phyloP scores from a whole-genome alignment of 2,797 vertebrate genomes.

The Podarcis siculus region DNA sequence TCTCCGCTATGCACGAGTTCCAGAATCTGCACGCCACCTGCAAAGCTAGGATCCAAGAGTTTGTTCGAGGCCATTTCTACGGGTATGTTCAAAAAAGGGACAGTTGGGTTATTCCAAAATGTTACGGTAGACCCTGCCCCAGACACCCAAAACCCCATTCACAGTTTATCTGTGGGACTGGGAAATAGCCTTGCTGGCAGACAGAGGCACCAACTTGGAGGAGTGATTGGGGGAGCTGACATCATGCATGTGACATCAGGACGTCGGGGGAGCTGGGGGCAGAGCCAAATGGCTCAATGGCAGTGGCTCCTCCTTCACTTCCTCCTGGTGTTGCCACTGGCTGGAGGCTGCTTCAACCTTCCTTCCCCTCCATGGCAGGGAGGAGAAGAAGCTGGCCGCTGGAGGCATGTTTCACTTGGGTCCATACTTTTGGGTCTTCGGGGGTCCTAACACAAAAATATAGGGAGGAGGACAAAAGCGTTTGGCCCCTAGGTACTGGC shows the following conservation, averaged over 20 bases:
- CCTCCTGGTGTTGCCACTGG: no score
- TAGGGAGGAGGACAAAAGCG: no score
- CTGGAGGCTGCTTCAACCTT: accelerated
- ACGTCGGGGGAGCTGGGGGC: no score
- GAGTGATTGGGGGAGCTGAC: background rate
- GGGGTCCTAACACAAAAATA: no score
- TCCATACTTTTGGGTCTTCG: no score
- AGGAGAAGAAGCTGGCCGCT: no score
- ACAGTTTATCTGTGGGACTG: background rate
- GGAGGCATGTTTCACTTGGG: no score
- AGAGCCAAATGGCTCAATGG: no score
- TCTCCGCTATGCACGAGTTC: constrained; percentile 97
- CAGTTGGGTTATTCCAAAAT: background rate
- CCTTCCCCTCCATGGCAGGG: no score
- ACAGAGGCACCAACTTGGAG: no score
- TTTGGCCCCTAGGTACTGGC: no score
- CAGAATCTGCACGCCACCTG: constrained; percentile 94
- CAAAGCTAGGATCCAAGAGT: constrained; percentile 93
- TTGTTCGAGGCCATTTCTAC: constrained; percentile 96
- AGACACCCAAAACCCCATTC: background rate
- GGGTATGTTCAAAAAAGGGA: constrained; percentile 80
- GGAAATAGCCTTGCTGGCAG: background rate
- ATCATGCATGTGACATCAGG: background rate
- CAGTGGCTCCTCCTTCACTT: no score
- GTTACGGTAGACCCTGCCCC: background rate